Evolutionary conservation across 2,888 invertebrate species (phyloP).

Genomic region (Archaeoteleia sp.): DNA sequence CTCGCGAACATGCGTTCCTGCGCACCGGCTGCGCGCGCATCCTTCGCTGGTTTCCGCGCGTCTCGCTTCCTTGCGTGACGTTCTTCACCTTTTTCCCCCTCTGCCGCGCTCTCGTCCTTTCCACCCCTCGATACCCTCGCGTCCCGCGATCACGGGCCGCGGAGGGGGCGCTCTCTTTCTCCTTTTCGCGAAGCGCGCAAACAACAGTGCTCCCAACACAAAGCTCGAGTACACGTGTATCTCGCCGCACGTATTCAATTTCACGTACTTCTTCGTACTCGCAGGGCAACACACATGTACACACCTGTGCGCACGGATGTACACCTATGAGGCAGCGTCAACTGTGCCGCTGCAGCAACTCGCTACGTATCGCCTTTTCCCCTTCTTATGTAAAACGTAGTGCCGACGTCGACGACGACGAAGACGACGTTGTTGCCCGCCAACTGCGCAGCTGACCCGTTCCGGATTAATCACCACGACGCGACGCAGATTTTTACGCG

Average conservation of each 20-base stretch:
- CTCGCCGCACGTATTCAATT: conserved; percentile 47
- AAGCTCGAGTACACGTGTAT: conserved; percentile 54
- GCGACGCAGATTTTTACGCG: too few relatives aligned
- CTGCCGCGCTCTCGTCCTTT: conserved; percentile 13
- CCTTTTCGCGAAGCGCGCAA: conserved; percentile 45
- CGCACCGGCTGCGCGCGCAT: conserved; percentile 63
- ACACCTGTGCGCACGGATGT: conserved; percentile 26
- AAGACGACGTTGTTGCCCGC: too few relatives aligned
- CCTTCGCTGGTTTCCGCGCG: conserved; percentile 33
- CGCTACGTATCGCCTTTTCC: conserved; percentile 16
- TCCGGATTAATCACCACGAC: background rate
- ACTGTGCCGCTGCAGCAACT: background rate
- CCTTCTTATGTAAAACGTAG: conserved; percentile 62
- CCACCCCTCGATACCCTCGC: conserved; percentile 23
- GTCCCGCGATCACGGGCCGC: too few relatives aligned
- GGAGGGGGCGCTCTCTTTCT: conserved; percentile 26
- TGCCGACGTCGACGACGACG: conserved; percentile 44
- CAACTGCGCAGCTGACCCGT: too few relatives aligned
- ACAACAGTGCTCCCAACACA: conserved; percentile 45
- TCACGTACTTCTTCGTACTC: conserved; percentile 30
- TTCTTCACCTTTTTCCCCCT: conserved; percentile 35
- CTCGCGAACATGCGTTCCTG: conserved; percentile 69
- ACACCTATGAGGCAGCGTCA: conserved; percentile 30
- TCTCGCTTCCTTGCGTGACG: conserved; percentile 37
- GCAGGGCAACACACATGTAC: conserved; percentile 12